phyloP scores from a whole-genome alignment of 2,797 vertebrate genomes.

The Lepilemur septentrionalis region DNA sequence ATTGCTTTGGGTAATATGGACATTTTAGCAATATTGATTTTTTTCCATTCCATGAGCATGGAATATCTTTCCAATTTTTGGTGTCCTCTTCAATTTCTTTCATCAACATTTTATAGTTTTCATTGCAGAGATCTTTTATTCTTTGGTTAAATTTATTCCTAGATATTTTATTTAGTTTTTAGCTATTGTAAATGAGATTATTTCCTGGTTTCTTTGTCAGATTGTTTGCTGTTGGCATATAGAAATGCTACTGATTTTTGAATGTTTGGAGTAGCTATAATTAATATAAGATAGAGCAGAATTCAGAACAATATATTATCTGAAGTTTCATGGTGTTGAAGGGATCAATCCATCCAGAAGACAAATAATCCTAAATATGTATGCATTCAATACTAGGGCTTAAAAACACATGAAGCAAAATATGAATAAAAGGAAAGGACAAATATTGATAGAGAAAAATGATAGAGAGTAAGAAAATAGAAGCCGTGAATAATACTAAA shows the following conservation, averaged over 20 bases:
- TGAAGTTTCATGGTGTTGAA: not conserved
- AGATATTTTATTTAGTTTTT: not conserved
- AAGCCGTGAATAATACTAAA: not conserved
- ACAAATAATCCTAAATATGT: not conserved
- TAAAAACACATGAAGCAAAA: constrained; percentile 21
- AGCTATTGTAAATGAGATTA: not conserved
- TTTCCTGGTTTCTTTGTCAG: not conserved
- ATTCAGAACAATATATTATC: not conserved
- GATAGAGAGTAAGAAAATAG: not conserved
- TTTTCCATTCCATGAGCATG: not conserved
- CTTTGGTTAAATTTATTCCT: not conserved
- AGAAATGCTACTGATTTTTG: not conserved
- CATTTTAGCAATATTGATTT: not conserved
- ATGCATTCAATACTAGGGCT: not conserved
- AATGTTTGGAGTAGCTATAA: not conserved
- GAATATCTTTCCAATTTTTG: not conserved
- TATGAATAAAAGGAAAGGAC: not conserved
- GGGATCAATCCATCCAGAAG: not conserved
- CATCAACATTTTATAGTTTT: not conserved
- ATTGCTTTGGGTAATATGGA: not conserved
- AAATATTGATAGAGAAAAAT: not conserved
- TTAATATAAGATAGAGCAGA: not conserved
- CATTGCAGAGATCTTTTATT: not conserved
- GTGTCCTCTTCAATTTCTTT: not conserved
- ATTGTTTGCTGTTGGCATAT: not conserved